Conservation (phyloP, 2,888 invertebrate species). For the Rhopalosiphum nymphaeae region DNA sequence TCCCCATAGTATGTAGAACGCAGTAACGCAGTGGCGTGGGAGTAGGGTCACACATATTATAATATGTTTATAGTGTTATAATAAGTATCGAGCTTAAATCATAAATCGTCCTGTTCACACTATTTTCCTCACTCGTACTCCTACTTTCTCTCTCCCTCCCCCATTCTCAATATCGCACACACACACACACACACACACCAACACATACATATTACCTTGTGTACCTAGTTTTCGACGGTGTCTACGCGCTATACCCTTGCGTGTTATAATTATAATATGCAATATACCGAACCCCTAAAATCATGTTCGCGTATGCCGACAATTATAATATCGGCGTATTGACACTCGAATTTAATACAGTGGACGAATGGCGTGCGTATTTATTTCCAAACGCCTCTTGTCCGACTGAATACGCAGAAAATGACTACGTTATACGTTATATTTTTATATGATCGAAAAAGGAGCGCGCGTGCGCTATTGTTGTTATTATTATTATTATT, state of each 20-base stretch:
- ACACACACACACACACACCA: neutral
- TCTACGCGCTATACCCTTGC: neutral
- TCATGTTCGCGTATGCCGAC: neutral
- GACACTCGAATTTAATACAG: slow-evolving; percentile 59
- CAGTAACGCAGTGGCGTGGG: neutral
- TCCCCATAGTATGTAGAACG: neutral
- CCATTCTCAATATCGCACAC: neutral
- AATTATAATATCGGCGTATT: slow-evolving; percentile 35
- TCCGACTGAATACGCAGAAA: slow-evolving; percentile 52
- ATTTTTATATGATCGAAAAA: neutral
- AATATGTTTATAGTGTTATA: neutral
- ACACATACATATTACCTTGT: neutral
- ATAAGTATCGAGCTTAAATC: slow-evolving; percentile 11
- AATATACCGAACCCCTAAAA: slow-evolving; percentile 3
- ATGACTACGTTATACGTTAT: slow-evolving; percentile 10
- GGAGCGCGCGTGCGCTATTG: neutral
- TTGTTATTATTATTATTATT: neutral
- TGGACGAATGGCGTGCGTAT: slow-evolving; percentile 48
- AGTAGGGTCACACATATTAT: neutral
- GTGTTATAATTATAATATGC: neutral
- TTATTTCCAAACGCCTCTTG: slow-evolving; percentile 40
- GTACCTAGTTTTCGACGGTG: neutral
- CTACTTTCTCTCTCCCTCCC: too few species aligned
- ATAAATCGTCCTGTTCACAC: slow-evolving; percentile 24
- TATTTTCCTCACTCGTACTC: neutral